These are phyloP conservation scores for Antigone vipio DNA, from an alignment of 2,113 vertebrate species.

Conservation along the genomic window DNA sequence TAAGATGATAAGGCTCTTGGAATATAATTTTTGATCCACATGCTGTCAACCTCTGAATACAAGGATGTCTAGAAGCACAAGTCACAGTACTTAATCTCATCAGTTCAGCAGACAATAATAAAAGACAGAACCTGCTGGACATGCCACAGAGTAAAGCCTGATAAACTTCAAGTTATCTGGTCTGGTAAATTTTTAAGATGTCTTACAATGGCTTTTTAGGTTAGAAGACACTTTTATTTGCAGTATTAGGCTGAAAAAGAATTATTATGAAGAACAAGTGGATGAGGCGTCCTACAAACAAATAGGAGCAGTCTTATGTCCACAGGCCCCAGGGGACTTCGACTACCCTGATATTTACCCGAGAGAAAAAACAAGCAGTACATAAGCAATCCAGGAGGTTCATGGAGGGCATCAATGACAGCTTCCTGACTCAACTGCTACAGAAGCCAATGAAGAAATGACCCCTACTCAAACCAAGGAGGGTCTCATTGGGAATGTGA, in stretches of 20 bases:
- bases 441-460: background rate
- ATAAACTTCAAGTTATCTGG: background rate
- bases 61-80: background rate
- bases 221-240: background rate
- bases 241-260: background rate
- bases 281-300: background rate
- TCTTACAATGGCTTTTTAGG: background rate
- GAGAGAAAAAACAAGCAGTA: background rate
- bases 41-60: background rate
- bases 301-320: background rate
- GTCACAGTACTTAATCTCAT: background rate
- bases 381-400: background rate
- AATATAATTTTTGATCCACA: background rate
- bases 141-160: background rate
- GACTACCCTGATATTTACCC: too few relatives aligned
- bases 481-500: background rate
- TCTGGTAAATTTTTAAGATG: background rate
- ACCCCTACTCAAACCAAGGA: background rate
- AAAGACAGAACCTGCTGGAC: background rate
- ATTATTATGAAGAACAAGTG: background rate
- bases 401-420: background rate
- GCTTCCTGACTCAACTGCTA: background rate
- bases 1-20: background rate
- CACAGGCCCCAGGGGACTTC: background rate
- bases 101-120: background rate